Conservation (phyloP, 2,797 vertebrate species). For the Acrocephalus scirpaceus region DNA sequence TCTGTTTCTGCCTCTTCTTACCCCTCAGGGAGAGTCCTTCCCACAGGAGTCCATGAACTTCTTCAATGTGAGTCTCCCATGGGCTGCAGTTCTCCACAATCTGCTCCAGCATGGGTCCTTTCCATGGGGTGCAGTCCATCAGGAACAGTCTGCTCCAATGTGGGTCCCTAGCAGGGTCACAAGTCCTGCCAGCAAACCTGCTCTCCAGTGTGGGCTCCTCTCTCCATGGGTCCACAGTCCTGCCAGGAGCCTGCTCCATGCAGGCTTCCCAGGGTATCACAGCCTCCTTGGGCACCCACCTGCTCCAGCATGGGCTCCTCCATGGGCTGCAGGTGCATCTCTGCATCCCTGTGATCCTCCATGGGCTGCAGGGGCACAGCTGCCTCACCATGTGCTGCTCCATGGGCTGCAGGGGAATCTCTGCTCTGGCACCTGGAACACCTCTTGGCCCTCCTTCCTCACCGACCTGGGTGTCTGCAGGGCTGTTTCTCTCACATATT, state of each 20-base stretch:
- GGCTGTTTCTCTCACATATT: not conserved
- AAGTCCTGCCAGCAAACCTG: not conserved
- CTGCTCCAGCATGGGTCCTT: not conserved
- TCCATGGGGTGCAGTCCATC: not conserved
- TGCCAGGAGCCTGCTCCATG: not conserved
- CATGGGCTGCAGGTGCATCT: not conserved
- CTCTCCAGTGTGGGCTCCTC: not conserved
- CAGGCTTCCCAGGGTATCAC: not conserved
- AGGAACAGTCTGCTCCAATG: not conserved
- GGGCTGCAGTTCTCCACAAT: not conserved
- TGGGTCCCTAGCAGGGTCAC: not conserved
- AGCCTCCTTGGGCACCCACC: not conserved
- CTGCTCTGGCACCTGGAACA: not conserved
- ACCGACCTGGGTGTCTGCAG: too few relatives aligned
- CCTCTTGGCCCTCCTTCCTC: too few relatives aligned
- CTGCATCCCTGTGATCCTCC: not conserved
- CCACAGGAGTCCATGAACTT: not conserved
- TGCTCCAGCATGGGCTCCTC: not conserved
- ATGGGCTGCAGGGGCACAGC: not conserved
- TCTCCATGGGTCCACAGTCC: not conserved
- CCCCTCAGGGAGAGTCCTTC: not conserved
- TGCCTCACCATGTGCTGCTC: not conserved
- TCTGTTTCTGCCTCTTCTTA: not conserved
- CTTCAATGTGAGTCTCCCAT: rapidly evolving
- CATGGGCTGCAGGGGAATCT: not conserved